Evolutionary conservation across 2,113 vertebrate genomes (phyloP).

Genomic region (Neotragus pygmaeus): DNA sequence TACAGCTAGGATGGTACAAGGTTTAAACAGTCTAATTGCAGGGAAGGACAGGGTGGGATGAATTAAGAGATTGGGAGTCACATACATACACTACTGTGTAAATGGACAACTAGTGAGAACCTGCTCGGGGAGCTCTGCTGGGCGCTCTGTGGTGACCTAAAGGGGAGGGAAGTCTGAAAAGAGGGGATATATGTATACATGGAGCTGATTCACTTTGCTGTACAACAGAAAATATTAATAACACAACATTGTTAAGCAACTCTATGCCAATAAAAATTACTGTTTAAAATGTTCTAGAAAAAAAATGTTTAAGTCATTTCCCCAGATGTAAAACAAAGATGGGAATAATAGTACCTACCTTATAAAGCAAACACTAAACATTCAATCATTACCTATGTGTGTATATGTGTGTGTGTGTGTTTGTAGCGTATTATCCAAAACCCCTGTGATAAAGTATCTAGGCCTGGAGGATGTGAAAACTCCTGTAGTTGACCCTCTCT

Average conservation of each 20-base stretch:
- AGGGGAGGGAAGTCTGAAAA: neutral
- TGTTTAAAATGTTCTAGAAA: neutral
- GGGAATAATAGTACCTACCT: neutral
- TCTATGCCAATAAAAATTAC: neutral
- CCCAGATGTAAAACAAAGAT: neutral
- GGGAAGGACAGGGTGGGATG: neutral
- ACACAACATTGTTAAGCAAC: neutral
- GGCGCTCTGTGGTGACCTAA: neutral
- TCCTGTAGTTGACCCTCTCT: neutral
- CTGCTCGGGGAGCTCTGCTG: neutral
- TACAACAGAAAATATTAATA: neutral
- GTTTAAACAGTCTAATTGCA: neutral
- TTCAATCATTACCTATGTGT: rapidly evolving
- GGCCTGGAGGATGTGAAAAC: neutral
- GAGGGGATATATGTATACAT: neutral
- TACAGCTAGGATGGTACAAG: neutral
- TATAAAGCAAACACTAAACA: neutral
- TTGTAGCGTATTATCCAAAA: neutral
- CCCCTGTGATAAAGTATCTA: neutral
- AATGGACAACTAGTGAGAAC: neutral
- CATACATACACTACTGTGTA: neutral
- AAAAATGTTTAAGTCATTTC: neutral
- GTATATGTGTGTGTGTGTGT: neutral
- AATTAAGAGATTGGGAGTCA: neutral
- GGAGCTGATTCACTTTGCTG: neutral